Evolutionary conservation across 2,113 vertebrate genomes (phyloP).

Genomic region (Hemibagrus wyckioides): DNA sequence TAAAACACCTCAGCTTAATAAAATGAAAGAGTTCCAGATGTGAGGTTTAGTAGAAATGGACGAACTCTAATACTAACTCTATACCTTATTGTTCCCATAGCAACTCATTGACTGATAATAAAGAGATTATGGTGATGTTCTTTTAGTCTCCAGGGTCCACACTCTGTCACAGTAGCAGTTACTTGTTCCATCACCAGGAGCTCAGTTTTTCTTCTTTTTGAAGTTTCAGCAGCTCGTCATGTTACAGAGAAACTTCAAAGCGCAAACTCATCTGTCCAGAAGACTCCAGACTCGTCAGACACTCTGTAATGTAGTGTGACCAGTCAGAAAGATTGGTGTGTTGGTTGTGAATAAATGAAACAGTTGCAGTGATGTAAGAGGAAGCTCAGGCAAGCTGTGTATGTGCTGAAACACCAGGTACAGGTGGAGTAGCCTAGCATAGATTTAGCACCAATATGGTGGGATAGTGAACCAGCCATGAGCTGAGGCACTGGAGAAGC

Average conservation of each 20-base stretch:
- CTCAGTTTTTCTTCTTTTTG: neutral
- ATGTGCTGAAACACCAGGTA: neutral
- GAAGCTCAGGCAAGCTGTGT: neutral
- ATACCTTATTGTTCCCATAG: neutral
- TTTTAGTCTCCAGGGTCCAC: neutral
- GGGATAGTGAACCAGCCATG: neutral
- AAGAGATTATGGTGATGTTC: neutral
- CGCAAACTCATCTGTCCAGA: neutral
- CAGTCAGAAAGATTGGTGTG: neutral
- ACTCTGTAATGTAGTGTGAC: neutral
- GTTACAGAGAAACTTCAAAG: neutral
- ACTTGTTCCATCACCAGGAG: neutral
- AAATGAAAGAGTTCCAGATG: neutral
- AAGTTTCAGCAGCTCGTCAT: neutral
- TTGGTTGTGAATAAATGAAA: neutral
- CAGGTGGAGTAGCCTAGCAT: neutral
- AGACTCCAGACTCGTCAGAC: neutral
- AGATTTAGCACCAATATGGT: neutral
- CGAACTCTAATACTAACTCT: neutral
- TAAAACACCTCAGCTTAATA: neutral
- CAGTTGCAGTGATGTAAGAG: too few relatives aligned
- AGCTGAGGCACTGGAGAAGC: neutral
- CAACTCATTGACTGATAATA: neutral
- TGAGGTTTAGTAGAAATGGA: neutral
- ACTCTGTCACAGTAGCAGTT: neutral